Percentiles rank a stretch among this genome's conserved stretches.
These are phyloP conservation scores for Tetragonula clypearis DNA, from an alignment of 1,140 invertebrate species.

Conservation along the genomic window DNA sequence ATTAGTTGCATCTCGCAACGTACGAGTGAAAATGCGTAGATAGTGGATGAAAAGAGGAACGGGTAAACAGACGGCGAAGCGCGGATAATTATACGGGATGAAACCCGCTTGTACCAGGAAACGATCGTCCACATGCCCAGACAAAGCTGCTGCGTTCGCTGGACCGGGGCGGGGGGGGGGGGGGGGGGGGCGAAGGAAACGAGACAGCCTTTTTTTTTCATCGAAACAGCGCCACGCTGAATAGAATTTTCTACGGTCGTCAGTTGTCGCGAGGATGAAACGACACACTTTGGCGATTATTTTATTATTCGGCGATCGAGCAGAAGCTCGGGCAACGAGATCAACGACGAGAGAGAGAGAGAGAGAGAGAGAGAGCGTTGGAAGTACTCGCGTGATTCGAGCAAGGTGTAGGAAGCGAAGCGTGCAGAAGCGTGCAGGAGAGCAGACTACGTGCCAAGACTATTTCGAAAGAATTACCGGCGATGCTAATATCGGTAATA, in stretches of 20 bases:
- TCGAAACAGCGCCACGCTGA: too few relatives aligned
- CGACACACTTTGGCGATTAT: too few relatives aligned
- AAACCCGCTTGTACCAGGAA: background rate
- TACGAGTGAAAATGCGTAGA: conserved; percentile 11
- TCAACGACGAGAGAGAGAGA: background rate
- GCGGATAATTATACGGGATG: conserved; percentile 26
- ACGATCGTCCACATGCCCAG: background rate
- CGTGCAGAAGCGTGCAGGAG: conserved; percentile 31
- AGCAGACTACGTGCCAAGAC: conserved; percentile 68
- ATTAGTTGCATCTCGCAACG: conserved; percentile 39
- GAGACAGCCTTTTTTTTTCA: too few relatives aligned
- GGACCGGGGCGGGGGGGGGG: too few relatives aligned
- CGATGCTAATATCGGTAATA: conserved; percentile 76
- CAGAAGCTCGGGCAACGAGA: background rate
- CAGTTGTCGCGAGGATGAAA: too few relatives aligned
- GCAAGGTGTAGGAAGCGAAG: conserved; percentile 63
- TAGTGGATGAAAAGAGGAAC: conserved; percentile 2
- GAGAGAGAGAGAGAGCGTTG: background rate
- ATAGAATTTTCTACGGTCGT: too few relatives aligned
- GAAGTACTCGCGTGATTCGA: conserved; percentile 57
- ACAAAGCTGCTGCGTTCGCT: background rate
- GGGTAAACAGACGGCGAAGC: background rate
- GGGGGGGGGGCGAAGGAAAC: too few relatives aligned
- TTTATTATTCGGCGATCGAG: too few relatives aligned
- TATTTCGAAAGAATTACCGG: conserved; percentile 73